Conservation (phyloP, 1,140 invertebrate genomes). For the Camponotus floridanus region DNA sequence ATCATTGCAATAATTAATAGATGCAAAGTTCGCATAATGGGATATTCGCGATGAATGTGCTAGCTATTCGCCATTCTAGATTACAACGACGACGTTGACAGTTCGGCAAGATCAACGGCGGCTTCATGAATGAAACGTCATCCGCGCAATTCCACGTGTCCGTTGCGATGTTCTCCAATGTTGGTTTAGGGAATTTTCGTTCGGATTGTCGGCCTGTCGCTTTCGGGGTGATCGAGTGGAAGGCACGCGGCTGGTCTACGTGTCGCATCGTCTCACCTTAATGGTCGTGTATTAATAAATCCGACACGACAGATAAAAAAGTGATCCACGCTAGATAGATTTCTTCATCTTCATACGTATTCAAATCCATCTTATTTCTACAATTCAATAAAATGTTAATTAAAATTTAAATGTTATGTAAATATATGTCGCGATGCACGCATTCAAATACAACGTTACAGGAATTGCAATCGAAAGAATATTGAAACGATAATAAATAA, state of each 20-base stretch:
- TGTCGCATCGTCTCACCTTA: slow-evolving; percentile 35
- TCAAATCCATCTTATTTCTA: background rate
- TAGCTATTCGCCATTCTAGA: background rate
- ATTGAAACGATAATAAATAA: background rate
- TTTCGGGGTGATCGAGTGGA: background rate
- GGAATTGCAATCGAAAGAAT: background rate
- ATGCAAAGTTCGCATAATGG: background rate
- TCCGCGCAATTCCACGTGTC: slow-evolving; percentile 28
- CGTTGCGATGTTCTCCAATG: too few relatives aligned
- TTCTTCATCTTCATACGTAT: background rate
- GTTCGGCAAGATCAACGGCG: background rate
- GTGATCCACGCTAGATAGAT: background rate
- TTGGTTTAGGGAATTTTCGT: slow-evolving; percentile 44
- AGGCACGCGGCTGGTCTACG: slow-evolving; percentile 40
- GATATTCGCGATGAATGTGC: background rate
- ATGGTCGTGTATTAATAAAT: slow-evolving; percentile 49
- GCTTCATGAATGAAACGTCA: slow-evolving; percentile 7
- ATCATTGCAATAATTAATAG: background rate
- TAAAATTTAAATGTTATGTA: background rate
- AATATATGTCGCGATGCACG: background rate
- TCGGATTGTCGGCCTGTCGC: slow-evolving; percentile 34
- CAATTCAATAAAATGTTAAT: background rate
- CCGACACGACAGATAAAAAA: background rate
- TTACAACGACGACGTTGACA: background rate
- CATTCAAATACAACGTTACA: too few relatives aligned